phyloP scores from a whole-genome alignment of 2,113 vertebrate genomes.

The Girardinichthys multiradiatus region DNA sequence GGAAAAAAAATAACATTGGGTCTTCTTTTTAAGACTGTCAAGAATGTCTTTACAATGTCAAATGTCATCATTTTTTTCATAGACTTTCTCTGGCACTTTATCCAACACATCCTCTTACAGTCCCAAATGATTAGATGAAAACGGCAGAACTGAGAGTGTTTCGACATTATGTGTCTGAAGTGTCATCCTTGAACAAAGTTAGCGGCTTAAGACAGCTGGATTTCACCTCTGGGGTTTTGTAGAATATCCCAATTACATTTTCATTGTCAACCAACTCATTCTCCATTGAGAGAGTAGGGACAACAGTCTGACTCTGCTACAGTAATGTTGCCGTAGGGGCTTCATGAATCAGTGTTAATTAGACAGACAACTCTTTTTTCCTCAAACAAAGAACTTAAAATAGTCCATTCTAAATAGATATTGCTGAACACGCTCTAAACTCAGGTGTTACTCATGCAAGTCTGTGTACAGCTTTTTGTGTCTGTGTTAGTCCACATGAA shows the following conservation, averaged over 20 bases:
- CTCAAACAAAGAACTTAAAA: slow-evolving; percentile 24
- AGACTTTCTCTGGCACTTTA: slow-evolving; percentile 16
- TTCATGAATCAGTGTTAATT: slow-evolving; percentile 56
- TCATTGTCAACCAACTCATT: slow-evolving; percentile 46
- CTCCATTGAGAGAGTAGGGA: slow-evolving; percentile 40
- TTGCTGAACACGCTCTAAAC: slow-evolving; percentile 12
- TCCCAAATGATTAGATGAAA: not conserved
- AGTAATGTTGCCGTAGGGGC: slow-evolving; percentile 49
- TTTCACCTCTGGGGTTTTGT: slow-evolving; percentile 56
- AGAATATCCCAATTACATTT: slow-evolving; percentile 61
- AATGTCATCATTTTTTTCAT: slow-evolving; percentile 22
- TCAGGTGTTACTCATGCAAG: slow-evolving; percentile 10
- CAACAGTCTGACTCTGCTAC: slow-evolving; percentile 51
- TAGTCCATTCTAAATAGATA: slow-evolving; percentile 32
- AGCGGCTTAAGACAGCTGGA: slow-evolving; percentile 25
- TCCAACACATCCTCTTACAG: slow-evolving; percentile 13
- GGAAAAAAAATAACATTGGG: slow-evolving; percentile 18
- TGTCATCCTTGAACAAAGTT: slow-evolving; percentile 33
- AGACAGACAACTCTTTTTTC: slow-evolving; percentile 42
- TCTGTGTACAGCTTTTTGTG: not conserved
- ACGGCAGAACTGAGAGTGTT: not conserved
- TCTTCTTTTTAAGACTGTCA: slow-evolving; percentile 13
- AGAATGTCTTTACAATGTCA: slow-evolving; percentile 23
- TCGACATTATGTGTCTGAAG: slow-evolving; percentile 10
- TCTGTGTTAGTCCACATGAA: too few relatives aligned